Conservation (phyloP, 1,140 invertebrate genomes). For the Dendroctonus ponderosae region DNA sequence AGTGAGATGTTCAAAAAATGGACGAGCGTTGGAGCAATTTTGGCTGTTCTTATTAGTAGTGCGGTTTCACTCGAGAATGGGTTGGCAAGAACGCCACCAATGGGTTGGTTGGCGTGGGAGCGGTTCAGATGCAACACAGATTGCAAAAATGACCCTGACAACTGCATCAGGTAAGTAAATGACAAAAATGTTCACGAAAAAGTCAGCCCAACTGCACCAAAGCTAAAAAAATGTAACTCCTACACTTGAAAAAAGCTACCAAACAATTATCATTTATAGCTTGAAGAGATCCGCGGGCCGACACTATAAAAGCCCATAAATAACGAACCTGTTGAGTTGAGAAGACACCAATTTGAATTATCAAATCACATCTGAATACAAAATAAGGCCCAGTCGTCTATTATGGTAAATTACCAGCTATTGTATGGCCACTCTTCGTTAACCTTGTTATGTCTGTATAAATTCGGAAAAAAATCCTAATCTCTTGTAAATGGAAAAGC, state of each 20-base stretch:
- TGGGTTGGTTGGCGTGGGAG: constrained; percentile 91
- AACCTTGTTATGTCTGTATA: constrained; percentile 3
- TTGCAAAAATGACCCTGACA: constrained; percentile 87
- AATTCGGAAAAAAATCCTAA: no score
- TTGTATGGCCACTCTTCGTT: constrained; percentile 1
- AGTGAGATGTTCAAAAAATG: constrained; percentile 47
- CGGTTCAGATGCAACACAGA: constrained; percentile 91
- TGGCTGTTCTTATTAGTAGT: constrained; percentile 38
- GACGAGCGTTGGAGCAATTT: constrained; percentile 37
- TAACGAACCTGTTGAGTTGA: constrained; percentile 9
- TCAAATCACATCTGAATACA: constrained; percentile 4
- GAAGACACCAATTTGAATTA: constrained; percentile 3
- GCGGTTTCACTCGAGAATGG: constrained; percentile 72
- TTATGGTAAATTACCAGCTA: constrained; percentile 2
- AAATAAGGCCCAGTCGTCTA: constrained; percentile 9
- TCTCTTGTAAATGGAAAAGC: no score
- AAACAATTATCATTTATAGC: no score
- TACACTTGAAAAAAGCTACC: no score
- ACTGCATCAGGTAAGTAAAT: constrained; percentile 79
- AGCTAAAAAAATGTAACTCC: no score
- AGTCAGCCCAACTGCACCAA: no score
- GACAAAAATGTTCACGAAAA: no score
- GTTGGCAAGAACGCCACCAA: constrained; percentile 76
- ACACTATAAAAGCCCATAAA: not conserved
- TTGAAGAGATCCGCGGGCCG: no score